Percentiles rank a stretch among this genome's conserved stretches.
These are phyloP conservation scores for Aphelocoma coerulescens DNA, from an alignment of 2,113 vertebrate species.

Conservation along the genomic window DNA sequence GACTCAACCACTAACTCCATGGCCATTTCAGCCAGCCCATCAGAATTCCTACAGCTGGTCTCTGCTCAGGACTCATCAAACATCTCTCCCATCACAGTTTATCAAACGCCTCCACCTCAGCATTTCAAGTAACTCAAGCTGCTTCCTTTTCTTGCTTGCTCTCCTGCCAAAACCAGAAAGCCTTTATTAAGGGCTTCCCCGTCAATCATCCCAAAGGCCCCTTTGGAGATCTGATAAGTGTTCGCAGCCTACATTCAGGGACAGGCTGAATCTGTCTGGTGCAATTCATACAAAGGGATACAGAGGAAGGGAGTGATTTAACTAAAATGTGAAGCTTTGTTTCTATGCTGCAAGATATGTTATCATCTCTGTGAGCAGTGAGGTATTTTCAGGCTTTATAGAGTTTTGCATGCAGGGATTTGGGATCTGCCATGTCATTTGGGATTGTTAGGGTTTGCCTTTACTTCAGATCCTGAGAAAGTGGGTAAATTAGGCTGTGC, in stretches of 20 bases:
- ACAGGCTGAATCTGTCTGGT: not conserved
- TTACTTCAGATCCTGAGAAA: not conserved
- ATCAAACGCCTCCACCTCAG: constrained; percentile 46
- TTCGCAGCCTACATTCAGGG: constrained; percentile 10
- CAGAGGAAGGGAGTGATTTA: not conserved
- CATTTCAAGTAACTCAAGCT: constrained; percentile 53
- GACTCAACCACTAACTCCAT: not conserved
- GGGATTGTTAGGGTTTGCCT: not conserved
- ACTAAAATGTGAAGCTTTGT: not conserved
- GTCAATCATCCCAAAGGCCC: constrained; percentile 28
- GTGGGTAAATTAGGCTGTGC: not conserved
- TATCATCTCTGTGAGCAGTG: not conserved
- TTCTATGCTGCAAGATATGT: not conserved
- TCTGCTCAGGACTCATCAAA: constrained; percentile 19
- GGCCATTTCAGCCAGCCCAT: not conserved
- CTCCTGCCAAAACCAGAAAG: constrained; percentile 30
- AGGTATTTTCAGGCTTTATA: not conserved
- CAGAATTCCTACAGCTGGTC: constrained; percentile 22
- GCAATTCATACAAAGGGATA: not conserved
- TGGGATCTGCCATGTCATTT: not conserved
- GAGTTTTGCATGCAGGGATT: not conserved
- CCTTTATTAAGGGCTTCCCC: constrained; percentile 40
- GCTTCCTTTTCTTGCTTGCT: constrained; percentile 43
- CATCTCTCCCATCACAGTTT: constrained; percentile 29
- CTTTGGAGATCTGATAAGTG: constrained; percentile 31